Base-by-base conservation (phyloP, 2,113 vertebrate species). In the Pachyramphus minor region DNA sequence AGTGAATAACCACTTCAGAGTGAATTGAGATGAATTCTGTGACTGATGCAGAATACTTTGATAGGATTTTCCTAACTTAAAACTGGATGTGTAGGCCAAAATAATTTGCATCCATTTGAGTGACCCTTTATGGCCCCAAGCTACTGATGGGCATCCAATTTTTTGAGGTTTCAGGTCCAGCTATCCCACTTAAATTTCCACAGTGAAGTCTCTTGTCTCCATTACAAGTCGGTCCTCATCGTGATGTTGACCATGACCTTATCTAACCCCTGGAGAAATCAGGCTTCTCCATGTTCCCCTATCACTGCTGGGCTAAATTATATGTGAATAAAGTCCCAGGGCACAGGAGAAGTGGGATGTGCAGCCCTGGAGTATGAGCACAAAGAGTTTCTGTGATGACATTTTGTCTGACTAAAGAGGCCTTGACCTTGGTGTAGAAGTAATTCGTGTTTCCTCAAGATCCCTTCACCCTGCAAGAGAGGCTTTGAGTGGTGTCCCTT, bases 201-300 rank as follows among this genome's bases (percentile, higher is more conserved):
- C n/a, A 33, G 18, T 30, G 58, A 56, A 53, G 8, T 39, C 6
- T 67, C 13, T 39, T 28, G 7, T 14, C 41, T 76, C 50, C 16
- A 17, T 11, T 17, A 2, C 6, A 33, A 31, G 1, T 8, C 47
- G 24, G 7, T 28, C 11, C 11, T 63, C 12, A 13, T 4, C 4
- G 3, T 0, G 5, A 11, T 50, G 39, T 8, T 62, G 47, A 35
- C 19, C 19, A 10, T 47, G n/a, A 63, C 23, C 67, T 69, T 28
- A 37, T 13, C 10, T 9, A 11, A 9, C 5, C 7, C 17, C 33
- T 8, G 5, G 44, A 76, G 60, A 21, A 56, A 11, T 2, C 19
- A 52, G 11, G 12, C 23, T 74, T 17, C 27, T 60, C 1, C 0
- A 1, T 33, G 45, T 2, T 55, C 9, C 18, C 12, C 33, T 17